phyloP scores from a whole-genome alignment of 2,797 vertebrate species.

The Peromyscus melanophrys region DNA sequence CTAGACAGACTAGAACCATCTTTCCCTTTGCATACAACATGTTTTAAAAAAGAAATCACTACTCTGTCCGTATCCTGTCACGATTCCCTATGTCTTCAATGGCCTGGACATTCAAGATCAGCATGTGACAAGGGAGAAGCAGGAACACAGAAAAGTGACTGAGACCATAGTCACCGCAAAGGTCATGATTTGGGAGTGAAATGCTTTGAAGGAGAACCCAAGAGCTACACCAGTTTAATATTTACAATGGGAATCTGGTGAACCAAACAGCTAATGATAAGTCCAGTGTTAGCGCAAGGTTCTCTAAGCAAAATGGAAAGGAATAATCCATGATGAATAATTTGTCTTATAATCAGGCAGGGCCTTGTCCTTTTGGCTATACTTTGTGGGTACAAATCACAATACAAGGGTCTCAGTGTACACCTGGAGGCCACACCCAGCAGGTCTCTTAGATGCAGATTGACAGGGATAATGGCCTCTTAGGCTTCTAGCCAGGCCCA shows the following conservation, averaged over 20 bases:
- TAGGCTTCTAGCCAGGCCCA: not conserved
- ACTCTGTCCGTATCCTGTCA: not conserved
- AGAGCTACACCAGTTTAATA: not conserved
- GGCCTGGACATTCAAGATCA: not conserved
- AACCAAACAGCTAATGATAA: not conserved
- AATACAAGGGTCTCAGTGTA: not conserved
- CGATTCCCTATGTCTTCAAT: not conserved
- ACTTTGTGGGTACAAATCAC: not conserved
- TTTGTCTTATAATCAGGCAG: not conserved
- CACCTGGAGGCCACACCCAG: not conserved
- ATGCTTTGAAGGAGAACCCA: not conserved
- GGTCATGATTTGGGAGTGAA: not conserved
- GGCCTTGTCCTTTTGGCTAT: not conserved
- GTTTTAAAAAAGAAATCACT: not conserved
- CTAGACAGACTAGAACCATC: not conserved
- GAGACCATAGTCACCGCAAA: not conserved
- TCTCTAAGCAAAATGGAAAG: not conserved
- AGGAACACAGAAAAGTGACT: not conserved
- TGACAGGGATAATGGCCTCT: not conserved
- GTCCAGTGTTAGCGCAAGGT: not conserved
- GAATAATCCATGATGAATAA: not conserved
- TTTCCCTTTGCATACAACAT: not conserved
- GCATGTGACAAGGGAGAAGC: not conserved
- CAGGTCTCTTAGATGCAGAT: not conserved
- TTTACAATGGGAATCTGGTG: not conserved